Evolutionary conservation across 2,113 vertebrate species (phyloP).

Genomic region (Picathartes gymnocephalus): DNA sequence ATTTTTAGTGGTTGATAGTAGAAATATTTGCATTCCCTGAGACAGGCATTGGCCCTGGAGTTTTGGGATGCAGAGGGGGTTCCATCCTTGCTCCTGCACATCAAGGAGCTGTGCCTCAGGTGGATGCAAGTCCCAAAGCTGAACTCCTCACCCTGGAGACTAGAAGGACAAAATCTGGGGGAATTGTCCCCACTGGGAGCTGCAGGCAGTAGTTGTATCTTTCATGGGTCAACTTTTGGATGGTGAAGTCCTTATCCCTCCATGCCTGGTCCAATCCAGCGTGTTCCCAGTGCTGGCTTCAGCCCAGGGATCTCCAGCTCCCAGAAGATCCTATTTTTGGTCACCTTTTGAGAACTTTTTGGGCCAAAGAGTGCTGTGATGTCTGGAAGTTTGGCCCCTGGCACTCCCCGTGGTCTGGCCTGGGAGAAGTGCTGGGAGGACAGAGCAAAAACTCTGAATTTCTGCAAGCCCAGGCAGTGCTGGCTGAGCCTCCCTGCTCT

Average conservation of each 20-base stretch:
- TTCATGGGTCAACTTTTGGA: not conserved
- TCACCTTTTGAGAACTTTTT: not conserved
- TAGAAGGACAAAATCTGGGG: not conserved
- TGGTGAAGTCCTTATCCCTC: not conserved
- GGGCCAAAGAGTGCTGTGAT: not conserved
- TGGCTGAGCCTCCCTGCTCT: not conserved
- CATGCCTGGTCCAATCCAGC: not conserved
- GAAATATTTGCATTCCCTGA: not conserved
- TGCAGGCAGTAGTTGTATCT: accelerated
- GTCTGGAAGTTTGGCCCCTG: not conserved
- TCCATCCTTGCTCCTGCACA: not conserved
- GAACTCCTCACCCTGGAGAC: not conserved
- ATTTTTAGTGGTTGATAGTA: not conserved
- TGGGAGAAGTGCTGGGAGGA: not conserved
- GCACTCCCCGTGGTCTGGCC: not conserved
- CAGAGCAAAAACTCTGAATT: not conserved
- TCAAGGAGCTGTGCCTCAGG: not conserved
- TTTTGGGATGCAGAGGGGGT: not conserved
- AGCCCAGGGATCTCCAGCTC: not conserved
- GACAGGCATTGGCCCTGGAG: not conserved
- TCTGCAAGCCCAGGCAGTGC: not conserved
- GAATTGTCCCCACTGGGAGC: not conserved
- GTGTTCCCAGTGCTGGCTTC: not conserved
- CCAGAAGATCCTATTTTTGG: not conserved
- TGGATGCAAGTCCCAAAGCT: not conserved